Conservation (phyloP, 2,113 vertebrate species). For the Coptodon bakossiorum region DNA sequence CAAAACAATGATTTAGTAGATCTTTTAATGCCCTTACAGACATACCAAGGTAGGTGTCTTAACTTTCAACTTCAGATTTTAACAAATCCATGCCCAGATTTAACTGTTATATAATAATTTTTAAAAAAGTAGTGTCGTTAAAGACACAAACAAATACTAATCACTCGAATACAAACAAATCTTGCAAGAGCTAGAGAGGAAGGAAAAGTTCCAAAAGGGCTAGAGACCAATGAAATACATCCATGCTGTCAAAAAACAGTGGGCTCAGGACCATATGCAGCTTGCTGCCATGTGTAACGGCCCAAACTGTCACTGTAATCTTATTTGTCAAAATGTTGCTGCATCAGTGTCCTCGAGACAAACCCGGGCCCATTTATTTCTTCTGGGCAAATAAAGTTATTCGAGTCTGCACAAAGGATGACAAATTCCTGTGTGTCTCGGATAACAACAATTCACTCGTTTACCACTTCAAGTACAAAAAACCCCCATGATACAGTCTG, state of each 20-base stretch:
- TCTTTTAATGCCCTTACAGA: background rate
- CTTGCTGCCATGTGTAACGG: background rate
- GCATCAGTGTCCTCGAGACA: background rate
- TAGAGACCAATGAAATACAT: background rate
- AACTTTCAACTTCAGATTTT: background rate
- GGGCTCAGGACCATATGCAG: background rate
- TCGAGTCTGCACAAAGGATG: background rate
- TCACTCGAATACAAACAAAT: background rate
- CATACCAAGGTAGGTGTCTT: background rate
- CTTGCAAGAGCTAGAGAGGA: background rate
- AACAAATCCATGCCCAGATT: background rate
- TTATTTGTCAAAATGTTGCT: background rate
- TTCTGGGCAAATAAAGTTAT: conserved; percentile 22
- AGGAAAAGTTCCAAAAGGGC: background rate
- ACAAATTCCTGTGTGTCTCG: background rate
- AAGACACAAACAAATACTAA: background rate
- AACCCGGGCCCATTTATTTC: background rate
- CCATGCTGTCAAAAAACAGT: background rate
- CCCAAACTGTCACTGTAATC: conserved; percentile 13
- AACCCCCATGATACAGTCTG: background rate
- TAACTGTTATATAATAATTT: background rate
- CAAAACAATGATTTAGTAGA: background rate
- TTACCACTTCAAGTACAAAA: background rate
- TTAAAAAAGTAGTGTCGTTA: background rate
- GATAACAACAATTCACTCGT: background rate